Base-by-base conservation (phyloP, 2,888 invertebrate genomes). In the Eupithecia dodoneata region DNA sequence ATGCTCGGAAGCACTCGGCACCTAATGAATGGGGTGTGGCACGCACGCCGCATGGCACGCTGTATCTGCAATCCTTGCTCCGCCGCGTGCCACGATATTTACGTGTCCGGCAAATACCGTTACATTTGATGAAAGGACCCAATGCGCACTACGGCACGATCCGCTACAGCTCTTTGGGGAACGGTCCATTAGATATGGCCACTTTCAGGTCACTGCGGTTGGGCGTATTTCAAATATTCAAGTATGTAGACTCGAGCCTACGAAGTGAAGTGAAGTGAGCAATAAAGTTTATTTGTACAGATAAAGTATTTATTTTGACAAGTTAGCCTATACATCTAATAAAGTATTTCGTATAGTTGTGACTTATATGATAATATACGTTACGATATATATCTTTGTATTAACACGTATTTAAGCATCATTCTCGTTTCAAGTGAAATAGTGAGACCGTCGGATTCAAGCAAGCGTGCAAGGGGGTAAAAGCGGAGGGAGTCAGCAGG, bases 1-100 rank as follows among this genome's bases (percentile, higher is more conserved):
- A 94, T 93, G 93, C 91, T 91, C 93, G 94, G 93, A 94, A 94
- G 93, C 94, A 94, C 94, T 94, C 93, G 90, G 87, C 91, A 87
- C 87, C 92, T 93, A 94, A 94, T 94, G 93, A 94, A 94, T 93
- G 92, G 93, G 93, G 94, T 92, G 93, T 92, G 92, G 93, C 94
- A 93, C 93, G 93, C 93, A 92, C 90, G 83, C 90, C 87, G 91
- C 88, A 89, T 88, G 88, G 90, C 89, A 86, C 90, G 90, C 92
- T 90, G 87, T 90, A 89, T 90, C 90, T 90, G 90, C 90, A 90
- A 89, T 87, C 90, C 90, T 88, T 87, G 88, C 89, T 82, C 87
- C 87, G 72, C 79, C 76, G 76, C 78, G 81, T 75, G 81, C 76
- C 78, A 83, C 83, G 83, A 92, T 89, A 91, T 92, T 90, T 89